Percentiles rank a stretch among this genome's conserved stretches.
These are phyloP conservation scores for Mystacornis crossleyi DNA, from an alignment of 2,113 vertebrate genomes.

Conservation along the genomic window DNA sequence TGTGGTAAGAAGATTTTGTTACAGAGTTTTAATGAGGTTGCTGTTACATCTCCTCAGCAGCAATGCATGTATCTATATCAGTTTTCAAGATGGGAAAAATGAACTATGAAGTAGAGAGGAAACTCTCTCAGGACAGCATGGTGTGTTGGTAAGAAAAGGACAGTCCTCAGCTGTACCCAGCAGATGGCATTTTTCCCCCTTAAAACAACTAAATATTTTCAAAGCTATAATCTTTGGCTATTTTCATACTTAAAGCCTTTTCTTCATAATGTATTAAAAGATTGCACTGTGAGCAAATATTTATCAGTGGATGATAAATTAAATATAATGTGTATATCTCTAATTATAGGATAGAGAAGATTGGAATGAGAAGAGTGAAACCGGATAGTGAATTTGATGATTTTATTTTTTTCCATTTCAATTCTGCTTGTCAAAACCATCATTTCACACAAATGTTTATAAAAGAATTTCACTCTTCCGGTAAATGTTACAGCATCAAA, in stretches of 20 bases:
- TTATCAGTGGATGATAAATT: not conserved
- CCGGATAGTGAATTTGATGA: not conserved
- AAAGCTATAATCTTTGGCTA: not conserved
- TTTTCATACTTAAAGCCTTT: not conserved
- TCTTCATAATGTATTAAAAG: not conserved
- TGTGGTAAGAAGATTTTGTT: not conserved
- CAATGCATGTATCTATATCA: not conserved
- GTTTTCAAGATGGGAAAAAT: not conserved
- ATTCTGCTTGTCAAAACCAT: not conserved
- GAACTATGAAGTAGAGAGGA: not conserved
- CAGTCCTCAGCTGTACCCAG: constrained; percentile 57
- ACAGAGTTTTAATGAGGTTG: not conserved
- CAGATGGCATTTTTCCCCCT: constrained; percentile 66
- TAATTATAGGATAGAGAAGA: not conserved
- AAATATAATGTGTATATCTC: not conserved
- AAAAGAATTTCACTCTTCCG: not conserved
- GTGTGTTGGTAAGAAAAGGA: not conserved
- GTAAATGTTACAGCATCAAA: not conserved
- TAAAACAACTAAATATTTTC: not conserved
- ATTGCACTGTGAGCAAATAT: not conserved
- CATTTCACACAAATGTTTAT: not conserved
- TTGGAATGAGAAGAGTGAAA: not conserved
- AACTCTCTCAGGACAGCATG: not conserved
- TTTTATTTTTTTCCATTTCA: not conserved
- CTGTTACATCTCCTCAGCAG: not conserved